Conservation (phyloP, 2,797 vertebrate genomes). For the Rhynchonycteris naso region DNA sequence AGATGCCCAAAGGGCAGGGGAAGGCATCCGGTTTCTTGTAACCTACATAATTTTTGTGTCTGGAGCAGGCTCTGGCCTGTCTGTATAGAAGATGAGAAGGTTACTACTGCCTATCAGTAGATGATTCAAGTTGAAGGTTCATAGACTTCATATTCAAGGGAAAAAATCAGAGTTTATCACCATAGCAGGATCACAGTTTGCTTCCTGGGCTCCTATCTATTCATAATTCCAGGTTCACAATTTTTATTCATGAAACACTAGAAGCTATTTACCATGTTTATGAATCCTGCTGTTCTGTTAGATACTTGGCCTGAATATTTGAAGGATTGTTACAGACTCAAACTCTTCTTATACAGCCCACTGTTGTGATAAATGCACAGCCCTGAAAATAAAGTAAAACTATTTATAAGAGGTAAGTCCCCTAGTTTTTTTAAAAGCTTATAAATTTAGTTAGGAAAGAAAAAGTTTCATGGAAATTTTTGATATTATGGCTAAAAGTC, state of each 20-base stretch:
- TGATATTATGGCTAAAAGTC: neutral
- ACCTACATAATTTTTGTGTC: neutral
- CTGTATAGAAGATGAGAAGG: neutral
- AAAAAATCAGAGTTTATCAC: neutral
- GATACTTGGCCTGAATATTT: neutral
- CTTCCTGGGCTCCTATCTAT: neutral
- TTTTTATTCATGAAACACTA: neutral
- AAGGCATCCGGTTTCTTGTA: neutral
- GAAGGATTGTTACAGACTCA: neutral
- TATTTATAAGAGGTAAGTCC: neutral
- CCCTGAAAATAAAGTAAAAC: neutral
- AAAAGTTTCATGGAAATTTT: neutral
- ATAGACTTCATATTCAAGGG: neutral
- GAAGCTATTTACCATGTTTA: neutral
- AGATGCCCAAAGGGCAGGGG: neutral
- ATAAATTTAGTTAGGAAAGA: neutral
- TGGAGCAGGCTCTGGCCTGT: accelerated
- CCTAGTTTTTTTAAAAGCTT: neutral
- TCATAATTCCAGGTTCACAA: neutral
- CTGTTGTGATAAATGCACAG: neutral
- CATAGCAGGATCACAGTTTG: neutral
- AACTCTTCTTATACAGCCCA: neutral
- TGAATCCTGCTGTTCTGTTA: neutral
- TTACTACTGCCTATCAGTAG: neutral
- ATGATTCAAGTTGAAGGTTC: neutral